Evolutionary conservation across 2,888 invertebrate genomes (phyloP), one percentile per base, ranked within the genome.

Genomic region (Fragum sueziense): DNA sequence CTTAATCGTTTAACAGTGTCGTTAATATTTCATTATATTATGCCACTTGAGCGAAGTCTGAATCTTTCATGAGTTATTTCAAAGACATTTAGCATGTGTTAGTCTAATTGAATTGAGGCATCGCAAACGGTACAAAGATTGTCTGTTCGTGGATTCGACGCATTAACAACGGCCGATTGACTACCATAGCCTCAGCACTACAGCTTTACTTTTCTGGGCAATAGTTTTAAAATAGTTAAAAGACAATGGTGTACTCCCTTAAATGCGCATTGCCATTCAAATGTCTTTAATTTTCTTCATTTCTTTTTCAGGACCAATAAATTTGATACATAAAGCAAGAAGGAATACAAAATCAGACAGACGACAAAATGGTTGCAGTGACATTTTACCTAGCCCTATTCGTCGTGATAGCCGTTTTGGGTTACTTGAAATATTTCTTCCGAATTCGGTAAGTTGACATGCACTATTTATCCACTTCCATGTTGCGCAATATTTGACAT

Each of bases 381-480:
- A 85, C 89, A 34, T 59, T 89, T 11, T 89, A 89, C 76, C 74
- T 90, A 27, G 85, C 68, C 0, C 34, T 83, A 0, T 59, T 84
- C 7, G 81, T 75, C 7, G 84, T 86, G 9, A 71, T 75, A 14
- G 76, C 88, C 25, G 61, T 84, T 0, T 80, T 77, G 25, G 86
- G 84, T 17, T 90, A 90, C 85, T 76, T 88, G 72, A 88, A 86
- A 85, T 87, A 86, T 69, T 74, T 91, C 71, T 88, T 80, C 79
- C 79, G 90, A 52, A 75, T 72, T 85, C 85, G 89, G 90, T 90
- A 80, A 85, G 85, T 61, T 61, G 72, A 76, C 33, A 20, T 29
- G 27, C 57, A 57, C 57, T 27, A 25, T 27, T 14, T 57, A 27
- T 27, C 27, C 27, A 20, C 57, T 25, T 27, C 11, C n/a, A 57